Conservation (phyloP, 2,888 invertebrate species). For the Lasioglossum lativentre region DNA sequence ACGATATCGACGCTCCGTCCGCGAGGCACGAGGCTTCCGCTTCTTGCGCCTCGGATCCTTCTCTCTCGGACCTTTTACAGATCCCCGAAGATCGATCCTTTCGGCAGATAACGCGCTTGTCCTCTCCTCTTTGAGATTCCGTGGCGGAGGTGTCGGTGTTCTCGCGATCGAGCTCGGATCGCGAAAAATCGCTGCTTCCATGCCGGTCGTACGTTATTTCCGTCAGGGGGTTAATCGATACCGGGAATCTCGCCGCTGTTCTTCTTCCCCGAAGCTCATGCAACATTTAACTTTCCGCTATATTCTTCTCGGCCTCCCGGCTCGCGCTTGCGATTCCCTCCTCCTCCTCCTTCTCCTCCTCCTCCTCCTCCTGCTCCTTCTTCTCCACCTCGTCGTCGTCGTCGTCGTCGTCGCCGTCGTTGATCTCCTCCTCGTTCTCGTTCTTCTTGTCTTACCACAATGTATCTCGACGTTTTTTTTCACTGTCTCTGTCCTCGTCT, state of each 20-base stretch:
- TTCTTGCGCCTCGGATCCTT: slow-evolving; percentile 38
- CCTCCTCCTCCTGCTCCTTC: slow-evolving; percentile 11
- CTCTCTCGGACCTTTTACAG: slow-evolving; percentile 66
- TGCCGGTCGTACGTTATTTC: slow-evolving; percentile 64
- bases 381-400: not conserved
- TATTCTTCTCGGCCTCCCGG: slow-evolving; percentile 48
- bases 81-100: slow-evolving; percentile 66
- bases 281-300: slow-evolving; percentile 76
- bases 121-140: slow-evolving; percentile 60
- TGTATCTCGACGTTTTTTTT: slow-evolving; percentile 34
- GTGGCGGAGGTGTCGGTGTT: slow-evolving; percentile 65
- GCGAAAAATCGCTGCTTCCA: slow-evolving; percentile 63
- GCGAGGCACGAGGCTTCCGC: slow-evolving; percentile 37
- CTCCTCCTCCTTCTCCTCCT: not conserved
- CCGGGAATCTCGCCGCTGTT: slow-evolving; percentile 68
- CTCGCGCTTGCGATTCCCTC: slow-evolving; percentile 34
- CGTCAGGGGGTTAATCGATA: slow-evolving; percentile 73
- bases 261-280: slow-evolving; percentile 77
- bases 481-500: slow-evolving; percentile 4
- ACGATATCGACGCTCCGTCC: slow-evolving; percentile 30
- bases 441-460: slow-evolving; percentile 40
- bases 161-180: slow-evolving; percentile 62
- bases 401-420: slow-evolving; percentile 5
- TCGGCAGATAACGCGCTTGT: slow-evolving; percentile 68
- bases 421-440: slow-evolving; percentile 5